phyloP scores from a whole-genome alignment of 2,888 invertebrate genomes.

The Calameuta pallipes region DNA sequence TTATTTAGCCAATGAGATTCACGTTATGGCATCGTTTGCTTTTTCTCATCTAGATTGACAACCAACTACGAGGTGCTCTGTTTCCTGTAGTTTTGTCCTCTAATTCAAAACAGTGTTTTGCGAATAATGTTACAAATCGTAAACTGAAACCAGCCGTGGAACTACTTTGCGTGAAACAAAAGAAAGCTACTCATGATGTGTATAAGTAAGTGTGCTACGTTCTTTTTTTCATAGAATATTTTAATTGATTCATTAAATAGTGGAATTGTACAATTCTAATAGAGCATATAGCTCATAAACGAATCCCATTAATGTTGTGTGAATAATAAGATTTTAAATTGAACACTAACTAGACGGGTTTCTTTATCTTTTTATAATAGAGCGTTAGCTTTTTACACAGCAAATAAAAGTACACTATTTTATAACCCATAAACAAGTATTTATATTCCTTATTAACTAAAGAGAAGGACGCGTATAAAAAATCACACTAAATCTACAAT shows the following conservation, averaged over 20 bases:
- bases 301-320: not conserved
- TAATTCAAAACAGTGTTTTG: slow-evolving; percentile 65
- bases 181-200: slow-evolving; percentile 46
- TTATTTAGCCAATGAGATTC: not conserved
- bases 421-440: no score
- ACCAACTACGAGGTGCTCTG: slow-evolving; percentile 77
- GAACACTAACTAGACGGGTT: no score
- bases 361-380: no score
- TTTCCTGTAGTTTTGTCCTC: slow-evolving; percentile 78
- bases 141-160: slow-evolving; percentile 56
- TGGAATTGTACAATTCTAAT: not conserved
- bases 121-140: slow-evolving; percentile 44
- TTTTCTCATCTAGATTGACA: slow-evolving; percentile 76
- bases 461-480: no score
- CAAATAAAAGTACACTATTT: no score
- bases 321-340: not conserved
- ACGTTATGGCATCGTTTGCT: not conserved
- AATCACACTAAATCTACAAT: no score
- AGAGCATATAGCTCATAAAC: not conserved
- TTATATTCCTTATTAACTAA: no score
- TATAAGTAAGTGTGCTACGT: slow-evolving; percentile 47
- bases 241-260: not conserved
- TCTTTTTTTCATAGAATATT: not conserved
- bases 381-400: no score
- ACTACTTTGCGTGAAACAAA: slow-evolving; percentile 53